Base-by-base conservation (phyloP, 2,888 invertebrate genomes). In the Andricus curvator region DNA sequence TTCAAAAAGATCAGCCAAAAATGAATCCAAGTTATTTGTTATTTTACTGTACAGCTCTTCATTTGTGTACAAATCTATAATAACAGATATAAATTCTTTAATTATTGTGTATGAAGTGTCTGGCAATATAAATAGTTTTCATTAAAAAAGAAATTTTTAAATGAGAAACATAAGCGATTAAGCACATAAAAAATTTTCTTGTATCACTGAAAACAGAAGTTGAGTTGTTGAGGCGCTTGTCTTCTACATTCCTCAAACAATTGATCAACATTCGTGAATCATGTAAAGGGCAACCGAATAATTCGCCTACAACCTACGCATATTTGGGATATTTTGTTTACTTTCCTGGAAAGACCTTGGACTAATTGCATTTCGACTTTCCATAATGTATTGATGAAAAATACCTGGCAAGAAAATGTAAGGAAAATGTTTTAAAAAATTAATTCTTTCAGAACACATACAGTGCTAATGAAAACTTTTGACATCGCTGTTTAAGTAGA, bases 351-450 rank as follows among this genome's bases (percentile, higher is more conserved):
- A 85, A 1, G 78, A 81, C 84, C 83, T 84, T 8, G 84, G 82
- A 51, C 76, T 41, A 33, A 85, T 64, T 82, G 83, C 25, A 62
- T 13, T 25, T 25, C 87, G 87, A 60, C 87, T 86, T 22, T 87
- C 84, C 33, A 85, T 60, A 74, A 88, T 88, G 48, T 83, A 85
- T 70, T 83, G 84, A 70, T 87, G 80, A 74, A 86, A 88, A 25
- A 87, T 78, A 11, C 84, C 88, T 87, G 68, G 11, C 65, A 70
- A 33, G 20, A 33, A 86, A 62, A 62, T 60, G 25, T 25, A 6
- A 56, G 5, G 17, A 8, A 9, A 6, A 60, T 22, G 33, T 33
- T 33, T 33, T 22, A 22, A 9, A 22, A 20, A 60, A 22, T 60
- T 60, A 6, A 1, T 11, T 11, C 11, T 44, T 15, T 15, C 15